Base-by-base conservation (phyloP, 2,888 invertebrate genomes). In the Fabriciana adippe region DNA sequence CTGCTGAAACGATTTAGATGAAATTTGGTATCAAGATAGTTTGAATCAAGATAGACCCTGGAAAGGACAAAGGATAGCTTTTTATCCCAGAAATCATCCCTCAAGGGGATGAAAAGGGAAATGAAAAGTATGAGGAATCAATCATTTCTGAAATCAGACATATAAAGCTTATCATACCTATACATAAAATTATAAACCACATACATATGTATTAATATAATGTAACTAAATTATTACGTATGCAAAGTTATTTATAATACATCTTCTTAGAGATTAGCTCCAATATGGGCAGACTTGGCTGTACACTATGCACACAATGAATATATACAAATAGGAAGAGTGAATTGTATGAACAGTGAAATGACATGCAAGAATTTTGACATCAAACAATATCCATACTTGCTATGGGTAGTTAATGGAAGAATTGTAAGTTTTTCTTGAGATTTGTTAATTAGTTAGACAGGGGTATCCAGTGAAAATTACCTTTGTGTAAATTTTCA, bases 371-470 rank as follows among this genome's bases (percentile, higher is more conserved):
- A 94, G 70, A 95, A 95, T 75, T 96, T 96, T 81, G 96, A 96
- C 73, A 95, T 98, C 48, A 96, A 96, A 82, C 97, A 97, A 51
- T 98, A 97, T 83, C 98, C 98, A 0, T 96, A 97, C 2, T 86
- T 98, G 6, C 85, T 97, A 55, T 98, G 97, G 97, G 96, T 98
- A 75, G 95, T 96, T 81, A 95, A 97, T 87, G 98, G 98, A 16
- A 95, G 96, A 85, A 96, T 96, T 90, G 96, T 95, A 83, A 89
- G 88, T 84, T 73, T 6, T 48, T n/a, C 16, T n/a, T 41, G 14
- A n/a, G 6, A 16, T 6, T 18, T 0, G 41, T 6, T 66, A 13
- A 26, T 26, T 26, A 26, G 4, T 4, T 4, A 5, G 26, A 26
- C 26, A 26, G 26, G 26, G 5, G 26, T 26, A 26, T 26, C 0